phyloP scores from a whole-genome alignment of 2,113 vertebrate genomes.

The Varanus komodoensis region DNA sequence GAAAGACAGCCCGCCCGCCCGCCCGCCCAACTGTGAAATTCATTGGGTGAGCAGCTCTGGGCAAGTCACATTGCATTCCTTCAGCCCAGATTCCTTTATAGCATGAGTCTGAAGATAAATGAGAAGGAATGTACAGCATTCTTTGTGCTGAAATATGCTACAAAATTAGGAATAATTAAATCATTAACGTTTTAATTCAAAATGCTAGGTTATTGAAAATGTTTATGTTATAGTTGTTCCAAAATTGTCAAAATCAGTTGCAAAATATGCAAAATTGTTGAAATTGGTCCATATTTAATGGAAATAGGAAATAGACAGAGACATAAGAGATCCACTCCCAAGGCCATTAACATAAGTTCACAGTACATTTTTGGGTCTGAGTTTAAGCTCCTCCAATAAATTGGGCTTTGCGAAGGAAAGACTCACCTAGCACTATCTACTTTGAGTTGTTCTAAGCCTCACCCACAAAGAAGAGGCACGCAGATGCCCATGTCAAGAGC shows the following conservation, averaged over 20 bases:
- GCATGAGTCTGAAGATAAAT: not conserved
- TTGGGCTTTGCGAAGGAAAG: not conserved
- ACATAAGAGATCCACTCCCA: not conserved
- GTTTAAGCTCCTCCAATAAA: not conserved
- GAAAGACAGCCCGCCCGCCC: too few relatives aligned
- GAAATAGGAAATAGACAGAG: not conserved
- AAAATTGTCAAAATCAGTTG: not conserved
- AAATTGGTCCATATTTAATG: not conserved
- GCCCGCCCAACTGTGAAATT: not conserved
- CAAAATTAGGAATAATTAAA: not conserved
- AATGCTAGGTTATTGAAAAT: not conserved
- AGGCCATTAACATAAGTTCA: not conserved
- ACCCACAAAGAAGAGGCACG: not conserved
- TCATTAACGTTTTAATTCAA: not conserved
- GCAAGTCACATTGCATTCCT: not conserved
- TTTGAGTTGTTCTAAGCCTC: not conserved
- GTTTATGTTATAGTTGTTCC: not conserved
- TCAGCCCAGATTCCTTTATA: not conserved
- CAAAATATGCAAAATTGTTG: not conserved
- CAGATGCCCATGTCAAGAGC: not conserved
- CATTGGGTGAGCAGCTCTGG: not conserved
- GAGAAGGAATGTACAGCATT: not conserved
- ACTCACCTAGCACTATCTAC: not conserved
- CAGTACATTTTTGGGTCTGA: not conserved
- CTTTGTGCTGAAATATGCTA: not conserved